phyloP scores from a whole-genome alignment of 2,888 invertebrate genomes.

The Cheilosia soror region DNA sequence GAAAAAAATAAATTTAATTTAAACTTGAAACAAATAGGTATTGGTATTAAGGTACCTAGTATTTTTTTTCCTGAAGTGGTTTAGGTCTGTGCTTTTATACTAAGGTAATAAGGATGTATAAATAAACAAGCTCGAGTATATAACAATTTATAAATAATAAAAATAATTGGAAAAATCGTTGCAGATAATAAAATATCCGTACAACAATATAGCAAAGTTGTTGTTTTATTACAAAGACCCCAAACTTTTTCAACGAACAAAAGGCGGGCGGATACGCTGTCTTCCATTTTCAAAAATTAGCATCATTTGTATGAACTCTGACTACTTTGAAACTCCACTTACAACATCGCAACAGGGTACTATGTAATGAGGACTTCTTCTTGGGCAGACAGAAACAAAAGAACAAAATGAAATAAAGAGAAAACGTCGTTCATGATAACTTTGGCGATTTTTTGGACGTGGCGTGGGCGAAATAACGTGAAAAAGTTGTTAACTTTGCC shows the following conservation, averaged over 20 bases:
- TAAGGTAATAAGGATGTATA: too few relatives aligned
- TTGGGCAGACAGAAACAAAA: neutral
- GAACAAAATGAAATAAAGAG: neutral
- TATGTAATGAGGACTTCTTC: neutral
- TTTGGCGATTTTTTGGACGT: neutral
- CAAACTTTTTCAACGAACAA: neutral
- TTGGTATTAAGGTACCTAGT: too few relatives aligned
- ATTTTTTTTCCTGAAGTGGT: too few relatives aligned
- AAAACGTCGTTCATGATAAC: neutral
- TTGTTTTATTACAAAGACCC: too few relatives aligned
- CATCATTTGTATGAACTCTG: slow-evolving; percentile 6
- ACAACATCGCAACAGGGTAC: neutral
- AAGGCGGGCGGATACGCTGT: neutral
- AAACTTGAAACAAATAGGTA: too few relatives aligned
- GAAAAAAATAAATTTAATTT: too few relatives aligned
- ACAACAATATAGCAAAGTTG: too few relatives aligned
- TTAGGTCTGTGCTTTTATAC: too few relatives aligned
- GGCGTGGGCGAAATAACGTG: neutral
- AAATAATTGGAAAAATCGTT: too few relatives aligned
- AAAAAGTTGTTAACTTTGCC: slow-evolving; percentile 1
- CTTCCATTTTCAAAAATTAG: neutral
- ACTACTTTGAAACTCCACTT: slow-evolving; percentile 1
- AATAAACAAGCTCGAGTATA: too few relatives aligned
- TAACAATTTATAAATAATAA: too few relatives aligned
- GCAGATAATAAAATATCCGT: too few relatives aligned